Conservation (phyloP, 2,797 vertebrate species). For the Sebastes ruberrimus region DNA sequence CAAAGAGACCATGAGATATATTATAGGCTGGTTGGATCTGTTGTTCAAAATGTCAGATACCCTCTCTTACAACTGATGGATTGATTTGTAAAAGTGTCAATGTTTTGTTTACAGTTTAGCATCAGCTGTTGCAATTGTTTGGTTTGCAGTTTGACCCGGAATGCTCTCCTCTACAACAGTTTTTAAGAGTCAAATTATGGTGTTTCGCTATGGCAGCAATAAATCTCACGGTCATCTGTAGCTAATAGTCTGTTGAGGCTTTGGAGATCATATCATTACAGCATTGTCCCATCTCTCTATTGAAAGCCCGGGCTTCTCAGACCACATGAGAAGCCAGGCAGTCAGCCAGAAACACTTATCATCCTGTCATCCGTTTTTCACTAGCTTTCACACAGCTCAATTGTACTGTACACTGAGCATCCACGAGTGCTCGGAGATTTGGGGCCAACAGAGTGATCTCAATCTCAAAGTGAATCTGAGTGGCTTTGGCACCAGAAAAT, state of each 20-base stretch:
- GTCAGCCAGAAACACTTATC: slow-evolving; percentile 71
- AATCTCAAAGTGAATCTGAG: slow-evolving; percentile 16
- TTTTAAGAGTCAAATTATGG: background rate
- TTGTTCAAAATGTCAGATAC: slow-evolving; percentile 4
- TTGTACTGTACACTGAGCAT: slow-evolving; percentile 42
- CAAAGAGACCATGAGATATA: background rate
- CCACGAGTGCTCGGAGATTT: slow-evolving; percentile 33
- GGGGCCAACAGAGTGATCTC: slow-evolving; percentile 25
- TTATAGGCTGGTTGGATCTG: background rate
- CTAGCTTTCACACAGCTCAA: slow-evolving; percentile 60
- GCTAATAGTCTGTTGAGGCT: slow-evolving; percentile 18
- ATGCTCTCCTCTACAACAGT: background rate
- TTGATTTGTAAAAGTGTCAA: background rate
- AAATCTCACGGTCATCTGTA: slow-evolving; percentile 30
- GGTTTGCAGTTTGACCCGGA: background rate
- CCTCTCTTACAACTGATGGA: background rate
- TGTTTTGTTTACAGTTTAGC: background rate
- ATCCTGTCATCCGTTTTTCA: slow-evolving; percentile 63
- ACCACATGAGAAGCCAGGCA: slow-evolving; percentile 64
- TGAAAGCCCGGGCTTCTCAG: slow-evolving; percentile 49
- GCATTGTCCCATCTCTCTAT: slow-evolving; percentile 34
- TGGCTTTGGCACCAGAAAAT: slow-evolving; percentile 16
- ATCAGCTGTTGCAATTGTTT: background rate
- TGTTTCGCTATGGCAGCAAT: background rate
- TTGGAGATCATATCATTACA: slow-evolving; percentile 47